phyloP scores from a whole-genome alignment of 2,888 invertebrate genomes.

The Heliconius ethilla region DNA sequence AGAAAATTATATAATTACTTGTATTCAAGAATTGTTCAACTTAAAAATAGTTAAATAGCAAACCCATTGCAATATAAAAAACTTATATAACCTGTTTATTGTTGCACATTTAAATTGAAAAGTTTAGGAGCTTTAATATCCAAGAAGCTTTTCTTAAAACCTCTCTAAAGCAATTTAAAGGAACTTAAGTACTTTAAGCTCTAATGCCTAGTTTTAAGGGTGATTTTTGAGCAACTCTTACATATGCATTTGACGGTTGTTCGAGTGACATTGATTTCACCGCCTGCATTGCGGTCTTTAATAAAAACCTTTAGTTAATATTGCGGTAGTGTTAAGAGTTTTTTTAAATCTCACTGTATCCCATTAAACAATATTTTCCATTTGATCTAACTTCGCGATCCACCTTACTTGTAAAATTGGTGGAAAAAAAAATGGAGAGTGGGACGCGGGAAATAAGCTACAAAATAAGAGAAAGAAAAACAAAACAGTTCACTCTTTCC shows the following conservation, averaged over 20 bases:
- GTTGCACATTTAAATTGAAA: conserved; percentile 3
- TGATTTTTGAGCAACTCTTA: not conserved
- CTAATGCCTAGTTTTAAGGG: not conserved
- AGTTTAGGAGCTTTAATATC: conserved; percentile 8
- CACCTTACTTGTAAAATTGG: too few relatives aligned
- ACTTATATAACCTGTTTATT: conserved; percentile 7
- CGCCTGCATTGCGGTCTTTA: conserved; percentile 27
- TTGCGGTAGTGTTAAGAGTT: conserved; percentile 4
- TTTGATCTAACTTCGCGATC: too few relatives aligned
- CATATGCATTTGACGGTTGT: conserved; percentile 23
- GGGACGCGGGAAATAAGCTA: too few relatives aligned
- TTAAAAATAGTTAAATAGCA: not conserved
- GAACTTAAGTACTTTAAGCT: conserved; percentile 6
- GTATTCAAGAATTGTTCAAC: not conserved
- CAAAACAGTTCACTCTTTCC: too few relatives aligned
- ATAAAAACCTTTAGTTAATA: conserved; percentile 22
- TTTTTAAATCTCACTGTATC: not conserved
- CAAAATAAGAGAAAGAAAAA: too few relatives aligned
- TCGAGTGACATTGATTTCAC: conserved; percentile 29
- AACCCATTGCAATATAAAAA: not conserved
- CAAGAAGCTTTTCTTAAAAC: conserved; percentile 12
- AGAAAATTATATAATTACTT: not conserved
- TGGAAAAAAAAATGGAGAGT: too few relatives aligned
- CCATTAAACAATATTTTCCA: too few relatives aligned
- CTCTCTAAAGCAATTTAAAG: not conserved